These are phyloP conservation scores for Phymatocera aterrima DNA, from an alignment of 2,888 invertebrate genomes.

Conservation along the genomic window DNA sequence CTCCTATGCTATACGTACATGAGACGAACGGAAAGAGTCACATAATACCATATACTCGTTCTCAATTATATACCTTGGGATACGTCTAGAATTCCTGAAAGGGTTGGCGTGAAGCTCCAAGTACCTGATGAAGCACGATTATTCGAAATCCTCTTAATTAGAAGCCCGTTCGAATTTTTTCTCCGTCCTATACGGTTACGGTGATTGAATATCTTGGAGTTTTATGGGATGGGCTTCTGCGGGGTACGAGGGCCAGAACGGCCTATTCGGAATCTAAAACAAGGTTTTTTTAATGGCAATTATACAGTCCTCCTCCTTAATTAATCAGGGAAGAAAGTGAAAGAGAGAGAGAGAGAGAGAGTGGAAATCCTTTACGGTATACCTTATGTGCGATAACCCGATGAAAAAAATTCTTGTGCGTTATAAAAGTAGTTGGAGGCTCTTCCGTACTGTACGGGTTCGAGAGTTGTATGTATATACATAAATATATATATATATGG, in stretches of 20 bases:
- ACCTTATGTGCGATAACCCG: neutral
- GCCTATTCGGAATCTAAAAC: neutral
- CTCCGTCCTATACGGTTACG: neutral
- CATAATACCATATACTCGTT: too few relatives aligned
- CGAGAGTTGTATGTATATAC: too few relatives aligned
- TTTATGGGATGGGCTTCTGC: neutral
- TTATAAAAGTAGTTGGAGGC: neutral
- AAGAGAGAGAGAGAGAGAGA: neutral
- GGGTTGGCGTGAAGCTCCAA: neutral
- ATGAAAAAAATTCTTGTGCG: neutral
- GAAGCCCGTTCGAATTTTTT: neutral
- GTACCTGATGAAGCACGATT: neutral
- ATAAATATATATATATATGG: too few relatives aligned
- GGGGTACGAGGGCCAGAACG: neutral
- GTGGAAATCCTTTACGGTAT: neutral
- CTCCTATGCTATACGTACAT: neutral
- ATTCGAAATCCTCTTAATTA: neutral
- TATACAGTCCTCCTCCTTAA: neutral
- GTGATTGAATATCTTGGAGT: neutral
- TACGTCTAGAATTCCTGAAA: neutral
- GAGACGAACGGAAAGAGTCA: neutral
- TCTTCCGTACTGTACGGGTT: neutral
- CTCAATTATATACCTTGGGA: too few relatives aligned
- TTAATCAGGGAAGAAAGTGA: neutral
- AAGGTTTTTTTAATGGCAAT: neutral